Evolutionary conservation across 2,113 vertebrate species (phyloP).

Genomic region (Cepphus grylle): DNA sequence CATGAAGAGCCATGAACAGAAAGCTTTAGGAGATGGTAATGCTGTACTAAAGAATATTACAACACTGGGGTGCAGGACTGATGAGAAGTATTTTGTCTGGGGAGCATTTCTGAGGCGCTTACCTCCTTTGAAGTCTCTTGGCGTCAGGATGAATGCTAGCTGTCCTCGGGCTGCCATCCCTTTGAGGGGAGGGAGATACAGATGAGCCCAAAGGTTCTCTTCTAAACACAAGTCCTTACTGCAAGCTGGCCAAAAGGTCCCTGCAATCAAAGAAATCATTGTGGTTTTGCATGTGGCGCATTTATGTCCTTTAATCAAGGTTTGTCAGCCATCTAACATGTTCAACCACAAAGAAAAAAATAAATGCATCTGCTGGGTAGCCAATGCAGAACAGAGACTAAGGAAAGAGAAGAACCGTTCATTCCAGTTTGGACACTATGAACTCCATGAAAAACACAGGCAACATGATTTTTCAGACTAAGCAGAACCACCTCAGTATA

Average conservation of each 20-base stretch:
- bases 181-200: conserved; percentile 67
- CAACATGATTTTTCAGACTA: not conserved
- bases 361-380: not conserved
- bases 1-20: not conserved
- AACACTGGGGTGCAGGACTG: not conserved
- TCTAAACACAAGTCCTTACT: conserved; percentile 70
- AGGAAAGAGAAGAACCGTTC: not conserved
- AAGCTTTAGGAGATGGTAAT: not conserved
- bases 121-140: conserved; percentile 59
- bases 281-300: conserved; percentile 62
- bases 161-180: conserved; percentile 66
- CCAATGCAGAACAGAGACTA: not conserved
- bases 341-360: conserved; percentile 29
- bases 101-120: conserved; percentile 62
- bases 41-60: not conserved
- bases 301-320: conserved; percentile 47
- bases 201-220: conserved; percentile 69
- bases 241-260: conserved; percentile 69
- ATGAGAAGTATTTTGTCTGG: not conserved
- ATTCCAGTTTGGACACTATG: not conserved
- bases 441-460: not conserved
- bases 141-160: conserved; percentile 60
- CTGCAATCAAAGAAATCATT: conserved; percentile 70
- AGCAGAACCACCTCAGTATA: not conserved
- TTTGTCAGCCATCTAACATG: conserved; percentile 51